Percentiles rank a stretch among this genome's conserved stretches.
These are phyloP conservation scores for Calosoma granatense DNA, from an alignment of 1,140 invertebrate genomes.

Conservation along the genomic window DNA sequence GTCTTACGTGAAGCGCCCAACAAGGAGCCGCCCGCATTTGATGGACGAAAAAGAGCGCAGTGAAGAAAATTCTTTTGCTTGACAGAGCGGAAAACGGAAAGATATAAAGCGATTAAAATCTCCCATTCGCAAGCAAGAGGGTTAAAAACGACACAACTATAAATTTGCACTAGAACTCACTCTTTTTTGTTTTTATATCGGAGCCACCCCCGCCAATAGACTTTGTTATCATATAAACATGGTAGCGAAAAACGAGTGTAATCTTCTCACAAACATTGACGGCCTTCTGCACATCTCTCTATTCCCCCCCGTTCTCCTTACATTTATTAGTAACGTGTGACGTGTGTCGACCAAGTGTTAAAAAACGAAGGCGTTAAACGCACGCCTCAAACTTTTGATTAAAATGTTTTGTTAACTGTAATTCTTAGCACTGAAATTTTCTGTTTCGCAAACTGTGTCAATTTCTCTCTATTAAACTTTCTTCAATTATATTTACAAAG, in stretches of 20 bases:
- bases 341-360: no score
- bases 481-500: constrained; percentile 7
- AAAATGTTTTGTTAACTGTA: constrained; percentile 9
- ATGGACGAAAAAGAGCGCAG: background rate
- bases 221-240: constrained; percentile 9
- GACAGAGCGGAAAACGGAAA: constrained; percentile 8
- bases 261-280: background rate
- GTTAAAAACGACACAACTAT: constrained; percentile 9
- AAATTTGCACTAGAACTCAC: background rate
- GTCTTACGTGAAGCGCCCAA: background rate
- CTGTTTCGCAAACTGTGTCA: constrained; percentile 1
- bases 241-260: constrained; percentile 2
- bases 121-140: constrained; percentile 8
- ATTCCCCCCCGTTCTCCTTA: background rate
- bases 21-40: background rate
- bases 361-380: background rate
- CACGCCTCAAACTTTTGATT: background rate
- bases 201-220: constrained; percentile 1
- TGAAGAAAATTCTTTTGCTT: constrained; percentile 1
- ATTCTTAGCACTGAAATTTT: constrained; percentile 6
- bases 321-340: background rate
- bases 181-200: constrained; percentile 4
- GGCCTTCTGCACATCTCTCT: background rate
- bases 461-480: constrained; percentile 2
- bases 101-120: constrained; percentile 9